Base-by-base conservation (phyloP, 1,140 invertebrate genomes). In the Caerostris extrusa region DNA sequence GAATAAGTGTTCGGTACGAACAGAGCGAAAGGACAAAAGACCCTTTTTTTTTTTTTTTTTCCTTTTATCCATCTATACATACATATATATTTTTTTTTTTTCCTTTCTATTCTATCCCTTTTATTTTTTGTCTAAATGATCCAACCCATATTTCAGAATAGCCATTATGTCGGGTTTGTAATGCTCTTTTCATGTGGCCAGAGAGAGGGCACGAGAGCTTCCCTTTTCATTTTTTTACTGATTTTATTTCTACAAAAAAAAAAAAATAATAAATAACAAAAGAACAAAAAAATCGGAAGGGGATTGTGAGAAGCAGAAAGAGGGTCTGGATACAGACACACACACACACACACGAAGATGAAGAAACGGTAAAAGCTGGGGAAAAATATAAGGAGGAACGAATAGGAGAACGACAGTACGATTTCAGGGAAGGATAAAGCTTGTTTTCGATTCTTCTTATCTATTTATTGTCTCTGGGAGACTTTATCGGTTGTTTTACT, bases 161-260 rank as follows among this genome's bases (percentile, higher is more conserved):
- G 87, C 93, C 93, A 93, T 93, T 93, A 93, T 83, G 93, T 93
- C 86, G 87, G 69, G 69, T 86, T 93, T 93, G 87, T 93, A 93
- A 93, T 90, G 93, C 61, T 88, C 93, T 82, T 93, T 88, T 93
- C 91, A 93, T 93, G 91, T 60, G 82, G n/a, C 82, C 69, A 87
- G 69, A 93, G 87, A 89, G 55, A 71, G 82, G 56, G 56, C 83
- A 64, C 4, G 17, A 50, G 55, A 87, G 10, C 19, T 83, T 91
- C 34, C 34, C 60, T 82, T 57, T 88, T 82, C 50, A 19, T 60
- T 17, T 14, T 57, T 58, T 88, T 88, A 7, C 50, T 82, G 34
- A 10, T 81, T 55, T 90, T 81, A 34, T 58, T 81, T 77, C 55
- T 64, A 61, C 8, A n/a, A 64, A 64, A 64, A 19, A 34, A 34